These are phyloP conservation scores for Sarcophaga subvicina DNA, from an alignment of 2,888 invertebrate genomes.

Conservation along the genomic window DNA sequence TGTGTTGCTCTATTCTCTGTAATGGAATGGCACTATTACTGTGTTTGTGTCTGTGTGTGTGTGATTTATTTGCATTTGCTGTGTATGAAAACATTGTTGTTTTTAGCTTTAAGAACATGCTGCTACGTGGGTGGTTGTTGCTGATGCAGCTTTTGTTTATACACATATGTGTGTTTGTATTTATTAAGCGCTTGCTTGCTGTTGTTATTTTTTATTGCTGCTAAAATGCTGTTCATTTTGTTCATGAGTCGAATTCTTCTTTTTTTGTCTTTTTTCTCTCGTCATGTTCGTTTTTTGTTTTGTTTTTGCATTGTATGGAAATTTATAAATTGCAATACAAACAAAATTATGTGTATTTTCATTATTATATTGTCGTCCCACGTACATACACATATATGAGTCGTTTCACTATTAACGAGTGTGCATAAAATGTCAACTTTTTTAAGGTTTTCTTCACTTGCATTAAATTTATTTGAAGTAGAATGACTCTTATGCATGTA, in stretches of 20 bases:
- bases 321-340: constrained; percentile 63
- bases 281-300: background rate
- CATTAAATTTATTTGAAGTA: background rate
- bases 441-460: too few relatives aligned
- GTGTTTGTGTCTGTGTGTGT: background rate
- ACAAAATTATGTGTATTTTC: constrained; percentile 44
- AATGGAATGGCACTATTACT: background rate
- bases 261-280: background rate
- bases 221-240: constrained; percentile 44
- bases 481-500: background rate
- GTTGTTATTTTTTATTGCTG: too few relatives aligned
- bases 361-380: background rate
- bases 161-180: constrained; percentile 26
- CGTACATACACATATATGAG: background rate
- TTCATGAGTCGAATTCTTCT: constrained; percentile 8
- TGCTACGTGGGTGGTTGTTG: background rate
- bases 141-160: background rate
- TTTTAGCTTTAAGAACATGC: background rate
- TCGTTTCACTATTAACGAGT: background rate
- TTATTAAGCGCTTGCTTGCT: constrained; percentile 44
- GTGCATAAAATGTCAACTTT: background rate
- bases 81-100: background rate
- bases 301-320: constrained; percentile 31
- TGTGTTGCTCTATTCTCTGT: background rate
- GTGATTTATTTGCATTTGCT: background rate